Conservation (phyloP, 2,797 vertebrate species). For the Columba guinea region DNA sequence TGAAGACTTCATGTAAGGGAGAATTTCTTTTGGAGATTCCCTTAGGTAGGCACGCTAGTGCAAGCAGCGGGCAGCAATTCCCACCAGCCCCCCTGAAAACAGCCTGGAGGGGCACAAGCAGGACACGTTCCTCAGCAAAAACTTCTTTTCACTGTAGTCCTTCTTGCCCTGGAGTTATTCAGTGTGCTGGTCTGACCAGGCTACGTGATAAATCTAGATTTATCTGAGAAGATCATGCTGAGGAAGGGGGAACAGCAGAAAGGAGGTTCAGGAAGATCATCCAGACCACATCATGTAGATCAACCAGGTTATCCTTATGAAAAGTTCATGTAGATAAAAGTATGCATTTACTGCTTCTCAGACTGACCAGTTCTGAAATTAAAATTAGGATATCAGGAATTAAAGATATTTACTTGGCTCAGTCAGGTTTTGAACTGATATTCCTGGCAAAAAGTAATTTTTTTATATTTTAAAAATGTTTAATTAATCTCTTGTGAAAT, state of each 20-base stretch:
- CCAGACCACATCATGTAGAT: not conserved
- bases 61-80: not conserved
- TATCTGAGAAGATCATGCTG: not conserved
- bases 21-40: not conserved
- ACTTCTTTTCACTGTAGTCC: not conserved
- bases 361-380: not conserved
- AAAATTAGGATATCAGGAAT: not conserved
- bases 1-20: not conserved
- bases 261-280: not conserved
- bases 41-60: not conserved
- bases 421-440: not conserved
- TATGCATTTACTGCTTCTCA: not conserved
- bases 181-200: not conserved
- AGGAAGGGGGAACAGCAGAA: not conserved
- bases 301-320: not conserved
- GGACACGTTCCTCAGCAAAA: not conserved
- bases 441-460: not conserved
- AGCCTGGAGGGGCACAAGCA: not conserved
- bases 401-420: not conserved
- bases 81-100: not conserved
- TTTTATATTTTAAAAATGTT: not conserved
- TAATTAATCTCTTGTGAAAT: not conserved
- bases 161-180: not conserved
- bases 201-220: not conserved
- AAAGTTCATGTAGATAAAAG: not conserved